These are phyloP conservation scores for Syngnathus rostellatus DNA, from an alignment of 2,797 vertebrate genomes.

Conservation along the genomic window DNA sequence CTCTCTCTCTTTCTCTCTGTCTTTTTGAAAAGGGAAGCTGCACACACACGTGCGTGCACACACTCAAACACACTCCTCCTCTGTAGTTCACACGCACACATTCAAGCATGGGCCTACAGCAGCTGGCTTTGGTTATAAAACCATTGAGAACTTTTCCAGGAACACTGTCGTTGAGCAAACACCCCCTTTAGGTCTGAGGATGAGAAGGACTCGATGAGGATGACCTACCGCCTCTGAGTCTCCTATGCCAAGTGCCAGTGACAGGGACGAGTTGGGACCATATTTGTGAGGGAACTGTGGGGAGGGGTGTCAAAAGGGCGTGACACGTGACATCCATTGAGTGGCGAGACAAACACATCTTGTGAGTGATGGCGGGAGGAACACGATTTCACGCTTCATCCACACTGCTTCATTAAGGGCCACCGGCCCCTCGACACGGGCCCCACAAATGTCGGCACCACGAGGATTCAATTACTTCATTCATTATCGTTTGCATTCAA, in stretches of 20 bases:
- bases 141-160: constrained; percentile 88
- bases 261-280: constrained; percentile 56
- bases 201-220: constrained; percentile 55
- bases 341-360: constrained; percentile 59
- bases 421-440: constrained; percentile 1
- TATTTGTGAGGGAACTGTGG: constrained; percentile 31
- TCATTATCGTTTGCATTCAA: not conserved
- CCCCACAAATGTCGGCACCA: not conserved
- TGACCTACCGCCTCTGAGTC: constrained; percentile 41
- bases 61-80: constrained; percentile 1
- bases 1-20: constrained; percentile 20
- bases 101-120: constrained; percentile 44
- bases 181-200: constrained; percentile 71
- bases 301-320: constrained; percentile 31
- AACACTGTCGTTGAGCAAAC: constrained; percentile 78
- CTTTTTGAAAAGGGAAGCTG: constrained; percentile 36
- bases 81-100: constrained; percentile 18
- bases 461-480: constrained; percentile 2
- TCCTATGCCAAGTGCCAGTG: constrained; percentile 65
- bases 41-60: constrained; percentile 23
- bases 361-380: constrained; percentile 48
- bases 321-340: constrained; percentile 64
- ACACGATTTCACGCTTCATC: constrained; percentile 58
- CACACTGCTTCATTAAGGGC: constrained; percentile 36
- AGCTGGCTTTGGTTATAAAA: constrained; percentile 83